Evolutionary conservation across 2,113 vertebrate species (phyloP).

Genomic region (Aptenodytes patagonicus): DNA sequence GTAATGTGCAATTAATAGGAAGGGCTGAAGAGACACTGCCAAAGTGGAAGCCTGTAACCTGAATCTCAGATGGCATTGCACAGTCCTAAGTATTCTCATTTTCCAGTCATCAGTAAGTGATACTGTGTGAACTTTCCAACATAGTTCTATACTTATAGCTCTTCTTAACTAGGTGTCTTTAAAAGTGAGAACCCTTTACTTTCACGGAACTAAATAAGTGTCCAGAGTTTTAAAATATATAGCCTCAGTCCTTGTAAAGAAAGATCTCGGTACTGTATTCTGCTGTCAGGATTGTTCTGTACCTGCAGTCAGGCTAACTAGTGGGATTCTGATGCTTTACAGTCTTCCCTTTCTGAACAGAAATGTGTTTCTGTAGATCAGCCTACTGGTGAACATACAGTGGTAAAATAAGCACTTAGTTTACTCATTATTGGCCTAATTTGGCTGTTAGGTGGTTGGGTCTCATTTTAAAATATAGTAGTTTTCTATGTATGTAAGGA

Average conservation of each 20-base stretch:
- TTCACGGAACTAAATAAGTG: background rate
- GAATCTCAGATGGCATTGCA: background rate
- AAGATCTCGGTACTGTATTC: background rate
- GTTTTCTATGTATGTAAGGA: background rate
- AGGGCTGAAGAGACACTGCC: background rate
- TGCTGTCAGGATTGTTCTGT: background rate
- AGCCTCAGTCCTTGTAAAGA: background rate
- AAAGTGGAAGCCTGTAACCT: background rate
- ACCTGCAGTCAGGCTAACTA: background rate
- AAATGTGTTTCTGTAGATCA: background rate
- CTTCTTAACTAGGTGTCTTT: background rate
- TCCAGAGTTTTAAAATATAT: background rate
- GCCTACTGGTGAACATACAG: background rate
- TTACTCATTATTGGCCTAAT: background rate
- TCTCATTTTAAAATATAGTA: background rate
- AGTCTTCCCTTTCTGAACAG: background rate
- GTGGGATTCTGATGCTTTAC: background rate
- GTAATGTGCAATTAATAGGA: background rate
- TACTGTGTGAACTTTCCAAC: background rate
- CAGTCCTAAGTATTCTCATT: background rate
- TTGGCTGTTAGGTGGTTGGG: background rate
- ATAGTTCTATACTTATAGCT: background rate
- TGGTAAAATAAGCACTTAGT: background rate
- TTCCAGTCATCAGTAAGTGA: conserved; percentile 21
- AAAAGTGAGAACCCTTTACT: background rate